These are phyloP conservation scores for Tethya wilhelma DNA, from an alignment of 37 sponge, comb jelly and placozoan genomes.

Conservation along the genomic window DNA sequence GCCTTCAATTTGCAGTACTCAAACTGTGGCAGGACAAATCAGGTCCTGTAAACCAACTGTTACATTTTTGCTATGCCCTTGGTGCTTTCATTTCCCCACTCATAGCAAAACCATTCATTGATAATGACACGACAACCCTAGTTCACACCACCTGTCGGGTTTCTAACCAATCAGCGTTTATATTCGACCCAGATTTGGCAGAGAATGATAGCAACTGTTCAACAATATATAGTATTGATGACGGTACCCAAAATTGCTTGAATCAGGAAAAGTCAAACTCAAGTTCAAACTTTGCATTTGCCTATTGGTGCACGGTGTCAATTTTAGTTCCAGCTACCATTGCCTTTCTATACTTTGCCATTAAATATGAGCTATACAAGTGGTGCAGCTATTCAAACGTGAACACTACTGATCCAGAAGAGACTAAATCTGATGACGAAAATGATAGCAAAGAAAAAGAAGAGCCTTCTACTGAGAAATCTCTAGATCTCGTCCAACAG, in stretches of 20 bases:
- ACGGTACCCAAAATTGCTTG: neutral
- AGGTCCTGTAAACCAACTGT: constrained; percentile 64
- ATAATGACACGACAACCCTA: neutral
- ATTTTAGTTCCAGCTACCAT: constrained; percentile 2
- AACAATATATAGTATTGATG: constrained; percentile 3
- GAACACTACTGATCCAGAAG: neutral
- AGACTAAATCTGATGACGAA: neutral
- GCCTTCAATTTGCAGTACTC: constrained; percentile 51
- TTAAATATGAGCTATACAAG: constrained; percentile 2
- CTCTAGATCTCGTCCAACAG: neutral
- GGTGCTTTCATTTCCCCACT: constrained; percentile 71
- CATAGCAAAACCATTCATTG: constrained; percentile 59
- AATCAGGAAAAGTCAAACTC: neutral
- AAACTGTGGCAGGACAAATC: constrained; percentile 52
- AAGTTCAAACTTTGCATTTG: neutral
- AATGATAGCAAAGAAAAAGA: neutral
- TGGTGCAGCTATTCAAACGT: neutral
- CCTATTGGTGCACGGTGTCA: constrained; percentile 1
- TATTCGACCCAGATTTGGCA: no score
- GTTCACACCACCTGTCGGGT: neutral
- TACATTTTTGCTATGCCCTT: constrained; percentile 59
- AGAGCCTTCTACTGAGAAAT: neutral
- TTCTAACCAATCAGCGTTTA: no score
- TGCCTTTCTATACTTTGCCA: constrained; percentile 26
- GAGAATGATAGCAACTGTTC: neutral